Evolutionary conservation across 2,888 invertebrate species (phyloP), one percentile per base, ranked within the genome.

Genomic region (Melieria crassipennis): DNA sequence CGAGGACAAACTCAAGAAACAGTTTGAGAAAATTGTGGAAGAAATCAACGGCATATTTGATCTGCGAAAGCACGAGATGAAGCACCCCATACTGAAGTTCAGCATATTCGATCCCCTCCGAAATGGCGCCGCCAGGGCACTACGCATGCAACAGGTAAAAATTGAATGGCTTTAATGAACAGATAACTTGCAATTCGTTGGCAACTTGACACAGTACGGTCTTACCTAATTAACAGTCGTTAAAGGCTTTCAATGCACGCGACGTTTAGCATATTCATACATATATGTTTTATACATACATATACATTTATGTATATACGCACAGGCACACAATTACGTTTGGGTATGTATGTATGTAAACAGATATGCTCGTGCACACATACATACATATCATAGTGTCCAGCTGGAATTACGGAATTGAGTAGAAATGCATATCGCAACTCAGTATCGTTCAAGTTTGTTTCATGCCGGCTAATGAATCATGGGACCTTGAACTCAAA

Each of bases 1-100:
- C 67, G 94, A 94, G 81, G 89, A 91, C 70, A 83, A 84, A 2
- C 88, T 90, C 0, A 85, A 89, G 69, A 89, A 89, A 58, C 87
- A 89, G 70, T 89, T 92, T 45, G 86, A 89, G 73, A 88, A 88
- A 47, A 76, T 81, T 9, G 74, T 80, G 7, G 80, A 82, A 1
- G 86, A 87, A 60, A 76, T 91, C 5, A 76, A 80, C 2, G 81
- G 82, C 13, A 89, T 91, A 63, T 80, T 91, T 16, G 84, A 87
- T 68, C 79, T 79, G 43, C 86, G 89, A 11, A 83, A 83, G 7
- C 75, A 78, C 0, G 91, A 91, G 82, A 85, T 87, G 75, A 80
- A 83, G 0, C 82, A 87, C 30, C 89, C 90, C 0, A 83, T 87
- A 72, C 78, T 91, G 1, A 86, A 83, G 43, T 87, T 90, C 42